Conservation (phyloP, 2,888 invertebrate genomes). For the Ophraella communa region DNA sequence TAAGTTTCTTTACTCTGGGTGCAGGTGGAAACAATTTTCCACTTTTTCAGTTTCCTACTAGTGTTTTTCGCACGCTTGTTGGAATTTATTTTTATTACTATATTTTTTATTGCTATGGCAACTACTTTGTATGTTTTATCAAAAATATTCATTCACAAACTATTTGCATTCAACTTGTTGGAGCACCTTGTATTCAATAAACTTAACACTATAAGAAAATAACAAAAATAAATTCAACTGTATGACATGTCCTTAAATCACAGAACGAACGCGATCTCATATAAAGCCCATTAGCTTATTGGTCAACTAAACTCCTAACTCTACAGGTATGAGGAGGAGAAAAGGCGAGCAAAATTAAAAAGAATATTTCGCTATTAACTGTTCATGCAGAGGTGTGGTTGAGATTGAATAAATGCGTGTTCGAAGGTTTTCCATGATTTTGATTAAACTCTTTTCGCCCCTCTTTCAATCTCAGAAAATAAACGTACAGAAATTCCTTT, state of each 20-base stretch:
- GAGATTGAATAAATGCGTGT: slow-evolving; percentile 59
- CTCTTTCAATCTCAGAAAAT: slow-evolving; percentile 31
- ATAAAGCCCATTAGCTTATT: slow-evolving; percentile 1
- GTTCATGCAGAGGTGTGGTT: slow-evolving; percentile 50
- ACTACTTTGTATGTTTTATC: too few species aligned
- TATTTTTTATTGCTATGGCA: too few species aligned
- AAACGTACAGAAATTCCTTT: slow-evolving; percentile 28
- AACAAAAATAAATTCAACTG: background rate
- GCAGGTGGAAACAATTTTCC: too few species aligned
- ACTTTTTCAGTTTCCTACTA: too few species aligned
- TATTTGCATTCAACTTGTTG: background rate
- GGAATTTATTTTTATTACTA: too few species aligned
- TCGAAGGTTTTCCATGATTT: slow-evolving; percentile 54
- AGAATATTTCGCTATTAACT: slow-evolving; percentile 36
- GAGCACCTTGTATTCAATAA: background rate
- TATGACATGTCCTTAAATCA: background rate
- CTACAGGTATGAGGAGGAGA: slow-evolving; percentile 14
- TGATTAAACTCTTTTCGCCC: slow-evolving; percentile 56
- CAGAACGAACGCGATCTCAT: background rate
- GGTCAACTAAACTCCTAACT: background rate
- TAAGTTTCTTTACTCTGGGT: too few species aligned
- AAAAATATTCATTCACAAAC: too few species aligned
- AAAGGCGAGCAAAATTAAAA: slow-evolving; percentile 23
- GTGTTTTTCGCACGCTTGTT: too few species aligned
- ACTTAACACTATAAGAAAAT: background rate